Base-by-base conservation (phyloP, 92 coral and sea anemone genomes). In the Epizoanthus stellaris region DNA sequence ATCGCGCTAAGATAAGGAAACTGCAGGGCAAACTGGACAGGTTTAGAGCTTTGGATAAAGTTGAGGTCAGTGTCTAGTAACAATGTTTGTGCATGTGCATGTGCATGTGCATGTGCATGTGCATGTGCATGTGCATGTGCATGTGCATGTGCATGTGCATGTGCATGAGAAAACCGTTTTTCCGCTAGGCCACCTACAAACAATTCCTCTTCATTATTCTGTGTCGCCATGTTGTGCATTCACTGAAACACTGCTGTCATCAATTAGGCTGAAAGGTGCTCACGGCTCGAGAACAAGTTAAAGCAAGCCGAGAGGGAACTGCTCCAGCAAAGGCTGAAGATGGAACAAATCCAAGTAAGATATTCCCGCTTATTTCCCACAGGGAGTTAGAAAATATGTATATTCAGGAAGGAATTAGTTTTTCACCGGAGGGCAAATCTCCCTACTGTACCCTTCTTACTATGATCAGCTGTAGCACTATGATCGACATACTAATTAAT, bases 301-400 rank as follows among this genome's bases (percentile, higher is more conserved):
- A 45, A 30, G 5, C 63, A 74, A 74, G 45, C 45, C 17, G 19
- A 74, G 56, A 74, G 17, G 42, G 80, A 74, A 13, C 13, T 74
- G n/a, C n/a, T n/a, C 21, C 34, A 62, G 64, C 58, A 52, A 12
- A 53, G 59, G 64, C 64, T 74, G 20, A 74, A 53, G 45, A 74
- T 74, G 64, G 80, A 74, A 30, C 80, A 74, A 7, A 42, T 38
- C 57, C 80, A 74, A 23, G 80, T 74, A 74, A 16, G 80, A 6
- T 23, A 74, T 20, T 73, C 8, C 39, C 19, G 6, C 6, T 6
- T 65, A 10, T 3, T 65, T 3, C 43, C 4, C 70, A 65, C 5
- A 65, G 6, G 13, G 30, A 1, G 71, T 40, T 12, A 42, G 6
- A 42, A 42, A 42, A 42, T 42, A 42, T 42, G 6, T 42, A 3